Conservation (phyloP, 2,888 invertebrate genomes). For the Julus scandinavius region DNA sequence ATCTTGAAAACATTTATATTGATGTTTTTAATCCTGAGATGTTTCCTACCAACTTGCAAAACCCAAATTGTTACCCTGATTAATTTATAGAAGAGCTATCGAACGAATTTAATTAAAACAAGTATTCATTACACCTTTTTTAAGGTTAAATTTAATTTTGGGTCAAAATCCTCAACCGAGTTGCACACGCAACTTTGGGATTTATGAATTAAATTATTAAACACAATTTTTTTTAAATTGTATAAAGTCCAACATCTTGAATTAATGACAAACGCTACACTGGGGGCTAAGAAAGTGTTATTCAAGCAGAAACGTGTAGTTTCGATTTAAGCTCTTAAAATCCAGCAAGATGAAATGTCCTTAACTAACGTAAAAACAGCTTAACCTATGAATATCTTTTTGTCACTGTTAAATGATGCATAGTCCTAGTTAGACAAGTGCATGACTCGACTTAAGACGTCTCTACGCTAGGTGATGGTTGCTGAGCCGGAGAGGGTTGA, state of each 20-base stretch:
- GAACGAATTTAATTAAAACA: no score
- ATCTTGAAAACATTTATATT: neutral
- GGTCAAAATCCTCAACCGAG: neutral
- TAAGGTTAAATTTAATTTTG: neutral
- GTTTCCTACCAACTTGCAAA: neutral
- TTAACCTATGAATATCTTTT: neutral
- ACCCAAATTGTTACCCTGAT: neutral
- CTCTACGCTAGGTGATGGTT: constrained; percentile 49
- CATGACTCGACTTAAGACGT: neutral
- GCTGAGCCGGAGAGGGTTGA: constrained; percentile 3
- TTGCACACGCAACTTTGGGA: neutral
- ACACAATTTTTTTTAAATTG: neutral
- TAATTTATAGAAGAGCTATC: neutral
- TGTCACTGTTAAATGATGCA: neutral
- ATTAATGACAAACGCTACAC: no score
- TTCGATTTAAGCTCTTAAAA: neutral
- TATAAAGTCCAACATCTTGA: no score
- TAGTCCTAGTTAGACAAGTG: neutral
- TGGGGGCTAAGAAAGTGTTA: no score
- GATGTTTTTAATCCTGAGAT: neutral
- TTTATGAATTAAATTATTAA: neutral
- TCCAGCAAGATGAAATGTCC: neutral
- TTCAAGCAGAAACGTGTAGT: neutral
- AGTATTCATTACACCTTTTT: neutral
- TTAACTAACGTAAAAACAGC: neutral